These are phyloP conservation scores for Masnerella sp. DNA, from an alignment of 2,888 invertebrate genomes.

Conservation along the genomic window DNA sequence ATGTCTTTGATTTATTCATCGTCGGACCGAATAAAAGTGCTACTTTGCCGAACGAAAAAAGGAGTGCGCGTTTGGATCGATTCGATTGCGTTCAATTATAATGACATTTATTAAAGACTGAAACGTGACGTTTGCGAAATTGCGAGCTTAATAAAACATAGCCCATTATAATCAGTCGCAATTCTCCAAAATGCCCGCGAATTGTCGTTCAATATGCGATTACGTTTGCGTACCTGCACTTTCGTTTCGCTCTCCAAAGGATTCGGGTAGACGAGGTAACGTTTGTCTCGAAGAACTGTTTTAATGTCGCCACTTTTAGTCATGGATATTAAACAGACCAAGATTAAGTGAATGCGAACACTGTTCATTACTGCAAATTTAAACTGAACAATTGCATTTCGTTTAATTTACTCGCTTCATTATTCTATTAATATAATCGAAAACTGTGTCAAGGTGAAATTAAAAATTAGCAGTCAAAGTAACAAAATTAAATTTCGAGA, in stretches of 20 bases:
- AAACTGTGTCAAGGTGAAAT: background rate
- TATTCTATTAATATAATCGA: background rate
- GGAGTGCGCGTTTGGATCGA: conserved; percentile 4
- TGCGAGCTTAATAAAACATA: conserved; percentile 17
- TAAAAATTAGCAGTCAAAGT: too few species aligned
- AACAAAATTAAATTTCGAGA: too few species aligned
- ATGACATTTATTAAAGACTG: conserved; percentile 36
- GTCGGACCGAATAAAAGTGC: conserved; percentile 22
- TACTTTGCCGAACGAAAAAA: conserved; percentile 13
- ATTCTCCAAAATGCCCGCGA: conserved; percentile 6
- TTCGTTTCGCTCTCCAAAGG: conserved; percentile 70
- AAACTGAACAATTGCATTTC: background rate
- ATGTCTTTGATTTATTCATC: conserved; percentile 34
- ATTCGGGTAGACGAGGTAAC: conserved; percentile 67
- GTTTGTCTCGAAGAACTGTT: conserved; percentile 61
- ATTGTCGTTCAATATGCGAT: conserved; percentile 5
- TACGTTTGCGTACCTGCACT: conserved; percentile 66
- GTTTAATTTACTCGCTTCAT: too few species aligned
- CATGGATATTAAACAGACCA: conserved; percentile 15
- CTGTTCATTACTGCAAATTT: conserved; percentile 17
- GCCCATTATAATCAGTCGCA: conserved; percentile 14
- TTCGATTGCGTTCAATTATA: conserved; percentile 38
- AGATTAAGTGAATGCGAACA: background rate
- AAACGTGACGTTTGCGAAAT: conserved; percentile 41
- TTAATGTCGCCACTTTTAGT: conserved; percentile 32